Conservation (phyloP, 2,888 invertebrate species). For the Dilophus febrilis region DNA sequence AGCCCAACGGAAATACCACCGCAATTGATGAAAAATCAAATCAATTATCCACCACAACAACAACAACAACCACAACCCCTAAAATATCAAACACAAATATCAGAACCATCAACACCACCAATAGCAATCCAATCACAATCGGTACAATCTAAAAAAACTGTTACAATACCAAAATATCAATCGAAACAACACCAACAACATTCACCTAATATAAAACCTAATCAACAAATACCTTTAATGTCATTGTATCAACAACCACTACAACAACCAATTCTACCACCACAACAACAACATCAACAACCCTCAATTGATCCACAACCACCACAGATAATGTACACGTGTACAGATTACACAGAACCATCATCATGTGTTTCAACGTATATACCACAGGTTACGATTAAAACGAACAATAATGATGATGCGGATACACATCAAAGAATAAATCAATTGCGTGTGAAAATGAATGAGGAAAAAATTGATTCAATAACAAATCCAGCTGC, state of each 20-base stretch:
- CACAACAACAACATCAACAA: not conserved
- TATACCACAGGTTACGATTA: conserved; percentile 22
- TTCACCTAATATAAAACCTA: not conserved
- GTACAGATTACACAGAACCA: conserved; percentile 34
- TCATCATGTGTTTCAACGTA: conserved; percentile 27
- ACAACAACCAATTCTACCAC: not conserved
- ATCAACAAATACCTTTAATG: not conserved
- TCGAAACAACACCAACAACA: not conserved
- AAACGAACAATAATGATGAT: conserved; percentile 7
- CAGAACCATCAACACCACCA: not conserved
- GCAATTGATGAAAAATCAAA: not conserved
- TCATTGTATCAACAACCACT: not conserved
- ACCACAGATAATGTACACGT: conserved; percentile 23
- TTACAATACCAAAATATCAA: not conserved
- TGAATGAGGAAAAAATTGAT: too few species aligned
- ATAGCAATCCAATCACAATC: too few species aligned
- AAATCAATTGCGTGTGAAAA: too few species aligned
- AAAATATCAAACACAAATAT: too few species aligned
- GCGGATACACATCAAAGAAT: too few species aligned
- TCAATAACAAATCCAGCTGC: conserved; percentile 25
- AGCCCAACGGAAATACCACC: not conserved
- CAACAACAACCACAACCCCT: too few species aligned
- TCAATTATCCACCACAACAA: not conserved
- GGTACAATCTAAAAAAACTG: not conserved
- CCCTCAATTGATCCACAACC: not conserved